These are phyloP conservation scores for Tragopan temminckii DNA, from an alignment of 2,797 vertebrate genomes.

Conservation along the genomic window DNA sequence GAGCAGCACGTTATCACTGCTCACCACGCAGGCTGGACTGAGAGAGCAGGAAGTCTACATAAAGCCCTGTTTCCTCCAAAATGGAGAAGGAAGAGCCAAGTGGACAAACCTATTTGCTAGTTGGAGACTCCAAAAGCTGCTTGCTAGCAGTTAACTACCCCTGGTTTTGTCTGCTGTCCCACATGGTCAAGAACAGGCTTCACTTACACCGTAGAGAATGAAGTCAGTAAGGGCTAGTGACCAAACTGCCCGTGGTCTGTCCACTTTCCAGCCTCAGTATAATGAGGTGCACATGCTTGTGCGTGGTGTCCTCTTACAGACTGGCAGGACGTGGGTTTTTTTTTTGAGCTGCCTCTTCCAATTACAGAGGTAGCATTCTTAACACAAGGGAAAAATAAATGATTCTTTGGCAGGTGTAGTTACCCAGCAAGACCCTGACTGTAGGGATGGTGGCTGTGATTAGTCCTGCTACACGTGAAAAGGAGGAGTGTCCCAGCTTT, in stretches of 20 bases:
- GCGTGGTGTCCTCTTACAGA: not conserved
- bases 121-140: not conserved
- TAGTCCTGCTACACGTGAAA: not conserved
- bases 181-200: not conserved
- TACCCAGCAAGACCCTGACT: not conserved
- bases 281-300: not conserved
- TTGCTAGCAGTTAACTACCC: not conserved
- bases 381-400: not conserved
- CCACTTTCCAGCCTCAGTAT: not conserved
- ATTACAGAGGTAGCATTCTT: not conserved
- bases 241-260: not conserved
- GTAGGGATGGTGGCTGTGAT: not conserved
- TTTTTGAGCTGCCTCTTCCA: not conserved
- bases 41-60: not conserved
- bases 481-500: not conserved
- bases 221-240: not conserved
- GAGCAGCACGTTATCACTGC: fast-evolving
- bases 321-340: not conserved
- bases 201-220: not conserved
- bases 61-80: not conserved
- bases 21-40: no score
- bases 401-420: not conserved
- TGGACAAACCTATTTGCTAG: not conserved
- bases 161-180: not conserved
- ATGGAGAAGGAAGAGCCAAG: not conserved